Evolutionary conservation across 64 coral and sea anemone species (phyloP), one percentile per base, ranked within the genome.

Genomic region (Montipora capricornis): DNA sequence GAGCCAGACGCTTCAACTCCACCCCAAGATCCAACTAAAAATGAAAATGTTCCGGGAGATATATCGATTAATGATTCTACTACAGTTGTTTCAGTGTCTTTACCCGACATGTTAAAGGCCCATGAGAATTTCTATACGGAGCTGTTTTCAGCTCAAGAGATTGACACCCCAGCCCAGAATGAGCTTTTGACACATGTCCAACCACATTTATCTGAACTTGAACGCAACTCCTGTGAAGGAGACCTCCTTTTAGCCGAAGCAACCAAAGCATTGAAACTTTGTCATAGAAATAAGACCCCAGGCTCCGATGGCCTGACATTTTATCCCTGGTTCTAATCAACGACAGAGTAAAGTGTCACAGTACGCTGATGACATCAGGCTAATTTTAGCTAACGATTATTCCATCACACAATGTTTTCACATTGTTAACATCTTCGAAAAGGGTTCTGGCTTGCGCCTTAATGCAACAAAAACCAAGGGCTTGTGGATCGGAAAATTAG

Each of bases 401-500:
- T 93, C 91, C 1, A 53, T 93, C 10, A 71, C 49, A 5, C 0
- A 29, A 8, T 48, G 60, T 8, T 88, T 87, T 69, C 14, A 61
- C 14, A n/a, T 87, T 4, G 37, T 87, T 50, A 7, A 52, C 9
- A 48, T 52, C 3, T 87, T 76, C 13, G 83, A 87, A 69, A 14
- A 47, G 11, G 75, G 59, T 17, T 87, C 75, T 0, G 83, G 66
- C 16, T 93, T 84, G 7, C 29, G 22, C 58, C 76, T 88, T 46
- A 88, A 88, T 58, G 8, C 84, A 7, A 37, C 80, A 45, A 93
- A 87, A 87, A 73, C 61, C 8, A 83, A 93, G 58, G 59, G 83
- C 37, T 86, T 87, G 17, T 87, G 83, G 91, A 87, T 87, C 0
- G 83, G 91, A 1, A 19, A 75, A 4, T 14, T 59, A 0, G 87